Evolutionary conservation across 2,113 vertebrate species (phyloP).

Genomic region (Chloropsis cyanopogon): DNA sequence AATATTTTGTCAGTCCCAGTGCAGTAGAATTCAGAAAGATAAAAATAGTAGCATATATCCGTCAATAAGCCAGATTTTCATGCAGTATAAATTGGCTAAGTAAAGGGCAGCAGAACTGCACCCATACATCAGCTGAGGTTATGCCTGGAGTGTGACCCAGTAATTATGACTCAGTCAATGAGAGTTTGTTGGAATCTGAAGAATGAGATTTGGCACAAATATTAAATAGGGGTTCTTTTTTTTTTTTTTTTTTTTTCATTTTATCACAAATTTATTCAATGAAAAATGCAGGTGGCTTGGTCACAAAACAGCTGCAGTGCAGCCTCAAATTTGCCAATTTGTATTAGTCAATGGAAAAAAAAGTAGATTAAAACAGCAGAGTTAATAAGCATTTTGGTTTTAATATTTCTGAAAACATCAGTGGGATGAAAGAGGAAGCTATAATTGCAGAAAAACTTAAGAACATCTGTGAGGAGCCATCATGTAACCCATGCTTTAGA

Average conservation of each 20-base stretch:
- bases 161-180: not conserved
- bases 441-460: not conserved
- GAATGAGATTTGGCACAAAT: not conserved
- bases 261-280: not conserved
- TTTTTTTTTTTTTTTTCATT: not conserved
- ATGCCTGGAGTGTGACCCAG: not conserved
- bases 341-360: not conserved
- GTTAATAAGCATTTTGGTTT: not conserved
- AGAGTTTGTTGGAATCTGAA: not conserved
- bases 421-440: not conserved
- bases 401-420: not conserved
- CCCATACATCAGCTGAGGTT: not conserved
- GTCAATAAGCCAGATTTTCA: not conserved
- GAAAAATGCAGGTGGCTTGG: not conserved
- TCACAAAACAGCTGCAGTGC: not conserved
- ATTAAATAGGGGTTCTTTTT: not conserved
- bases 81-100: not conserved
- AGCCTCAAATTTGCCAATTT: not conserved
- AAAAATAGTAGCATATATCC: not conserved
- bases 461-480: not conserved
- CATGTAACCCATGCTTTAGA: not conserved
- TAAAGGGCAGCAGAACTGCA: not conserved
- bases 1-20: not conserved
- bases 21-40: not conserved
- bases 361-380: not conserved